Percentiles rank a stretch among this genome's conserved stretches.
phyloP scores from a whole-genome alignment of 2,113 vertebrate species.

The Acrocephalus arundinaceus region DNA sequence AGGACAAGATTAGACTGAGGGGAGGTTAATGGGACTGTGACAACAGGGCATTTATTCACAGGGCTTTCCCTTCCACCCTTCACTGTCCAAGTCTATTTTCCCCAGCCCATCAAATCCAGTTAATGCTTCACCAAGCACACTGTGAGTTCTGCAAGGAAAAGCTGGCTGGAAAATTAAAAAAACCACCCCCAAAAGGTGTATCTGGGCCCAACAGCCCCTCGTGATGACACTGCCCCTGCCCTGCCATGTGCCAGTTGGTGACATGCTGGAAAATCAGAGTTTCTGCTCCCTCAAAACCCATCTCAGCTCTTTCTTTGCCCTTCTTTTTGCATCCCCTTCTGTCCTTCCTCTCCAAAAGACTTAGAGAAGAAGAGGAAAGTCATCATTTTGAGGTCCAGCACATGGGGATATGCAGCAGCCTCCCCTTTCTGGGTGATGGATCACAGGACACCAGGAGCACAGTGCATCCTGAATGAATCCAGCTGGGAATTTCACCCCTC shows the following conservation, averaged over 20 bases:
- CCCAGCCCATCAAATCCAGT: background rate
- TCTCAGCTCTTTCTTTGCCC: background rate
- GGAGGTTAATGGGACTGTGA: constrained; percentile 26
- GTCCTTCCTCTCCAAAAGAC: background rate
- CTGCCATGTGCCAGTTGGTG: background rate
- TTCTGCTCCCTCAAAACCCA: background rate
- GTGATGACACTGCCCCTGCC: background rate
- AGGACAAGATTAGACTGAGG: constrained; percentile 14
- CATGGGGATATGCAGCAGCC: accelerated
- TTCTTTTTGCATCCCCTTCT: background rate
- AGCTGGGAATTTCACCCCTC: background rate
- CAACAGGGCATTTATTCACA: background rate
- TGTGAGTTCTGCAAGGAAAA: background rate
- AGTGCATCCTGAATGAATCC: accelerated
- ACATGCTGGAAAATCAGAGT: background rate
- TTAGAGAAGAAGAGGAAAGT: background rate
- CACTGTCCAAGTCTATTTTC: constrained; percentile 1
- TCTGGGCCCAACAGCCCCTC: accelerated
- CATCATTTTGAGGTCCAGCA: background rate
- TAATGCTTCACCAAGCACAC: background rate
- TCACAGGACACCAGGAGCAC: accelerated
- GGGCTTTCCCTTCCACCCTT: background rate
- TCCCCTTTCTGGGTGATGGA: background rate
- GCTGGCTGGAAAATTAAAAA: background rate
- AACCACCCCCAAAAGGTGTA: background rate